A percentile compares a stretch with the other conserved stretches of the same genome.
phyloP scores from a whole-genome alignment of 2,888 invertebrate genomes.

The Acleris sparsana region DNA sequence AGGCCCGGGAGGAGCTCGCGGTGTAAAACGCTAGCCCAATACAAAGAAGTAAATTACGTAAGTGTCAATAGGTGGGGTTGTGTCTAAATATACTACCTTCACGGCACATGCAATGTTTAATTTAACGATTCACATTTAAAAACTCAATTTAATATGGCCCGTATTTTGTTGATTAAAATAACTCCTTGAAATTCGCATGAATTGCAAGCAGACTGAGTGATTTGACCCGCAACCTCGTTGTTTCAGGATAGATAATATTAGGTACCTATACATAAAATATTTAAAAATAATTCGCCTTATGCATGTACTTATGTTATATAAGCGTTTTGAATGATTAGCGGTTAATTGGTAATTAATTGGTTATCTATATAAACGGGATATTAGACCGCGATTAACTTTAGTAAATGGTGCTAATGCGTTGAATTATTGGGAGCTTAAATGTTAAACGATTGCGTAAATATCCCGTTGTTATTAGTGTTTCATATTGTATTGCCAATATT shows the following conservation, averaged over 20 bases:
- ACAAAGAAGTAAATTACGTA: conserved; percentile 16
- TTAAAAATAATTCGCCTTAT: conserved; percentile 29
- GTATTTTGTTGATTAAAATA: conserved; percentile 6
- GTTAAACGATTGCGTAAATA: no score
- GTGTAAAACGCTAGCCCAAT: neutral
- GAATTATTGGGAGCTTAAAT: no score
- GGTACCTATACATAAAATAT: conserved; percentile 1
- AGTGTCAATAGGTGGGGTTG: conserved; percentile 17
- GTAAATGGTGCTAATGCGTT: no score
- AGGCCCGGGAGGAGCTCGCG: conserved; percentile 4
- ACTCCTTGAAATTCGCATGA: conserved; percentile 28
- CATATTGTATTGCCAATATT: no score
- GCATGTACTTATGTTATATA: conserved; percentile 23
- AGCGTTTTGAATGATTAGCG: neutral
- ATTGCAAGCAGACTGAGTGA: conserved; percentile 16
- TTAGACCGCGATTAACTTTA: no score
- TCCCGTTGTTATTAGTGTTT: no score
- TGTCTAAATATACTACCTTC: neutral
- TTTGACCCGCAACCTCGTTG: conserved; percentile 1
- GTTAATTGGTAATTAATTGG: no score
- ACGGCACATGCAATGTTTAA: neutral
- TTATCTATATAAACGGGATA: neutral
- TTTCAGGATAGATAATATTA: neutral
- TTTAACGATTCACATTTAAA: neutral
- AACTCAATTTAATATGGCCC: neutral